Base-by-base conservation (phyloP, 2,113 vertebrate species). In the Uria aalge region DNA sequence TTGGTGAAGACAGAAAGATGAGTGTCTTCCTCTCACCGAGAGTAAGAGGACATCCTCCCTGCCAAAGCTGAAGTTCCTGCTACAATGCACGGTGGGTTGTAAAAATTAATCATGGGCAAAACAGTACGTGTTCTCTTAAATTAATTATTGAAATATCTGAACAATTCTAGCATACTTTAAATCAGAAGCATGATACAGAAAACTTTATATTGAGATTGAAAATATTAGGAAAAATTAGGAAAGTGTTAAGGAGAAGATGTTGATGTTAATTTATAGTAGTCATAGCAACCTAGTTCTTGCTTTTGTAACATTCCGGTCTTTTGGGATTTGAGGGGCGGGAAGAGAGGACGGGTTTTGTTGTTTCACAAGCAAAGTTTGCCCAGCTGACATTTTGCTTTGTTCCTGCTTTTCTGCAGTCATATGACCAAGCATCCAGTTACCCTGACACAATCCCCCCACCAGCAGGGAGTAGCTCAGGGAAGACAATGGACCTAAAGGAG, bases 251-350 rank as follows among this genome's bases (percentile, higher is more conserved):
- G 19, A 66, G 67, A 92, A 45, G 56, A 52, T 55, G 43, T 29
- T 91, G 59, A 48, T 91, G 41, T 41, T 81, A 59, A 64, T 69
- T 94, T 93, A 29, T 13, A 38, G 92, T 96, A 87, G 94, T 55
- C 87, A 87, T 93, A 71, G 95, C 90, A 95, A 95, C 90, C 17
- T 67, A 26, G 68, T 89, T 74, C 68, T 87, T 62, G 41, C 59
- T 80, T 85, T 89, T 66, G 55, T 86, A 66, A 23, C 22, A 10
- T 45, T 56, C 45, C 43, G 24, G 30, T 62, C 6, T 77, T 62
- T 22, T 2, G 9, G 77, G 56, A 55, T 53, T 57, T 74, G 74
- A 64, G 41, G 32, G 26, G 16, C 75, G n/a, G 64, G 60, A 85
- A 71, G 27, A 62, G 21, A 30, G 55, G 63, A 5, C 10, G 24